Evolutionary conservation across 2,888 invertebrate genomes (phyloP).

Genomic region (Drosophila subsilvestris): DNA sequence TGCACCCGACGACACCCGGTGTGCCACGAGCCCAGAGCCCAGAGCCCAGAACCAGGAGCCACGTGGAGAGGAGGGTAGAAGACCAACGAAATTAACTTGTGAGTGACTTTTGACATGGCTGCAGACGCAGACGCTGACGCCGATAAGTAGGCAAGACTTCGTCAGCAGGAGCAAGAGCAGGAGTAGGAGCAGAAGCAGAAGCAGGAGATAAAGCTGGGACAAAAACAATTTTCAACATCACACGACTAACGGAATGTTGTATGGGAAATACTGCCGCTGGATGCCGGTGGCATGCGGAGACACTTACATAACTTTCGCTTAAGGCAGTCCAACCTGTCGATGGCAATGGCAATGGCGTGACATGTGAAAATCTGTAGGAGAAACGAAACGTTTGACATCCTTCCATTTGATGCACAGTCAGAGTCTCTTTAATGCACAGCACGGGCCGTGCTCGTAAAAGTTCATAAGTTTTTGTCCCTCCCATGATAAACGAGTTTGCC

Average conservation of each 20-base stretch:
- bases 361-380: conserved; percentile 54
- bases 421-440: conserved; percentile 41
- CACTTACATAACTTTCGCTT: conserved; percentile 46
- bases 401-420: conserved; percentile 5
- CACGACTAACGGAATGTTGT: conserved; percentile 5
- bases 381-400: conserved; percentile 45
- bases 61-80: conserved; percentile 13
- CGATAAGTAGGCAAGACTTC: conserved; percentile 66
- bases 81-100: conserved; percentile 70
- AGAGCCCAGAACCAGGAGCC: conserved; percentile 40
- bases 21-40: conserved; percentile 36
- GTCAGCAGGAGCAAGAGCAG: conserved; percentile 15
- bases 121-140: conserved; percentile 32
- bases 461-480: conserved; percentile 34
- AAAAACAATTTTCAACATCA: conserved; percentile 14
- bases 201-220: not conserved
- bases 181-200: conserved; percentile 1
- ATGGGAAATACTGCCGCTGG: not conserved
- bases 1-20: conserved; percentile 20
- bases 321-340: conserved; percentile 43
- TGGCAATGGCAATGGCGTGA: conserved; percentile 18
- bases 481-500: conserved; percentile 64
- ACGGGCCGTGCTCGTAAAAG: conserved; percentile 36
- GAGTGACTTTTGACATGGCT: conserved; percentile 58
- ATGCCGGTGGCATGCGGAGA: conserved; percentile 23